A percentile compares a stretch with the other conserved stretches of the same genome.
phyloP scores from a whole-genome alignment of 2,797 vertebrate species.

The Lacerta agilis region DNA sequence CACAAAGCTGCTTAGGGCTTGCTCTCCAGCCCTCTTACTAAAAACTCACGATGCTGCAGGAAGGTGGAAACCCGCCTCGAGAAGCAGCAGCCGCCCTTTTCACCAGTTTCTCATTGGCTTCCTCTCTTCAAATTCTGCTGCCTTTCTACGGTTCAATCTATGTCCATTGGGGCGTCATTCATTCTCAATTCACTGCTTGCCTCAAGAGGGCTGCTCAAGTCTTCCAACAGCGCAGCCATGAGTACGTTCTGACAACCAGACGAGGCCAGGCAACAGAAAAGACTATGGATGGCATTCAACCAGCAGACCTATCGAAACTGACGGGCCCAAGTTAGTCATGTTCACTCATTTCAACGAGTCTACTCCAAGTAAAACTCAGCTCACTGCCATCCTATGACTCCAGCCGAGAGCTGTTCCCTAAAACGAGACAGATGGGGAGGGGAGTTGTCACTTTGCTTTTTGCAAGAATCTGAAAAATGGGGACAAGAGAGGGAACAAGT shows the following conservation, averaged over 20 bases:
- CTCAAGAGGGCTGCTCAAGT: neutral
- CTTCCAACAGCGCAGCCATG: neutral
- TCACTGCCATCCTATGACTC: neutral
- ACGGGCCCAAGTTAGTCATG: too few species aligned
- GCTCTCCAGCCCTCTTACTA: neutral
- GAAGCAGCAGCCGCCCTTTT: neutral
- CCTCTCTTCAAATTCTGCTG: neutral
- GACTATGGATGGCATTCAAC: too few species aligned
- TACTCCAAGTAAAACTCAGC: too few species aligned
- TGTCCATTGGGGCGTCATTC: neutral
- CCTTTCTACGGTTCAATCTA: neutral
- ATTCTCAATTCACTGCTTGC: neutral
- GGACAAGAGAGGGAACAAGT: rapidly evolving
- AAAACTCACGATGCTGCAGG: neutral
- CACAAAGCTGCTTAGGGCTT: neutral
- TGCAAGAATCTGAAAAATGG: conserved; percentile 13
- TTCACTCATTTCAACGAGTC: too few species aligned
- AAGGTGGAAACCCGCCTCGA: too few species aligned
- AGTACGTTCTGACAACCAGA: neutral
- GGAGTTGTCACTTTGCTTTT: neutral
- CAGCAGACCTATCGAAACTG: too few species aligned
- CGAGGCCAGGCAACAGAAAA: too few species aligned
- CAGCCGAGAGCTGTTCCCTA: neutral
- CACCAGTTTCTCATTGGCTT: neutral
- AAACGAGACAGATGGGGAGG: neutral